Conservation (phyloP, 2,888 invertebrate genomes). For the Tanaodytes sp. region DNA sequence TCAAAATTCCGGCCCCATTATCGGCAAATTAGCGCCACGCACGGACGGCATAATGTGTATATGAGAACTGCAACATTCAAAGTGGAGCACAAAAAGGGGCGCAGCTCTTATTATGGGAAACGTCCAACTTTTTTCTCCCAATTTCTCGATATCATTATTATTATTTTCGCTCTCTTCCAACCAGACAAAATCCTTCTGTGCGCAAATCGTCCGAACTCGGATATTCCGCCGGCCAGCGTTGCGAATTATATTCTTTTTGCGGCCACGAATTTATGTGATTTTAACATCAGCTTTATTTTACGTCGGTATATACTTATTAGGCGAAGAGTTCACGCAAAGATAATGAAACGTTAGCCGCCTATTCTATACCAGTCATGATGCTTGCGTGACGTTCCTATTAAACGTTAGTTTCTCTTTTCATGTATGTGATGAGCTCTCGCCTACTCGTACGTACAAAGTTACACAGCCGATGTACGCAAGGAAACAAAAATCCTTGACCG, state of each 20-base stretch:
- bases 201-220: slow-evolving; percentile 27
- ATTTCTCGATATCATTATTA: too few relatives aligned
- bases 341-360: slow-evolving; percentile 54
- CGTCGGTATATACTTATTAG: slow-evolving; percentile 54
- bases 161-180: neutral
- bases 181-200: slow-evolving; percentile 22
- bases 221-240: slow-evolving; percentile 42
- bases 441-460: slow-evolving; percentile 46
- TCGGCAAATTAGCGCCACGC: too few relatives aligned
- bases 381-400: slow-evolving; percentile 55
- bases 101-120: too few relatives aligned
- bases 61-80: too few relatives aligned
- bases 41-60: too few relatives aligned
- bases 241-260: slow-evolving; percentile 44
- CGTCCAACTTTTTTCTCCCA: too few relatives aligned
- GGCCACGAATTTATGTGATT: slow-evolving; percentile 45
- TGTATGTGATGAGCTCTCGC: slow-evolving; percentile 44
- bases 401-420: slow-evolving; percentile 55
- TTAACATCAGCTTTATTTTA: slow-evolving; percentile 53
- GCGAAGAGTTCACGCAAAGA: slow-evolving; percentile 55
- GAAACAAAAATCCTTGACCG: slow-evolving; percentile 52
- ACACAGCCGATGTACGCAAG: slow-evolving; percentile 38
- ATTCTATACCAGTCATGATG: slow-evolving; percentile 52
- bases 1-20: too few relatives aligned
- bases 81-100: too few relatives aligned